Evolutionary conservation across 2,113 vertebrate species (phyloP), one percentile per base, ranked within the genome.

Genomic region (Marmota monax): DNA sequence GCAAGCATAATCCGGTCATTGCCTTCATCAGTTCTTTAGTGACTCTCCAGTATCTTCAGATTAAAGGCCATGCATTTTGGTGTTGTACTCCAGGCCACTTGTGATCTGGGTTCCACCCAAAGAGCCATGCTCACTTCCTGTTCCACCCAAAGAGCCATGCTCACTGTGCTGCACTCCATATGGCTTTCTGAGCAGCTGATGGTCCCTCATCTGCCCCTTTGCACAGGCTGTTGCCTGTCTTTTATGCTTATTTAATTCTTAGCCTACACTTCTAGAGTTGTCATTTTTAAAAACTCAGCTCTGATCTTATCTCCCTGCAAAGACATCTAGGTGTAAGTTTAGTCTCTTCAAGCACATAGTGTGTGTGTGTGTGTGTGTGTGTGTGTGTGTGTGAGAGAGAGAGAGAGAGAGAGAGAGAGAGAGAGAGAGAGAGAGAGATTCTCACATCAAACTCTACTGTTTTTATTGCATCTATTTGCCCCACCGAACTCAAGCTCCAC

Each of bases 111-210:
- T 17, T 87, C 25, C 45, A 34, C 67, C 7, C 5, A 0, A 10
- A 78, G 6, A 61, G 9, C 7, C 23, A 17, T 4, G 10, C 42
- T 61, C 20, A 23, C n/a, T 56, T 86, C 22, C 65, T 90, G 48
- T 4, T 79, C 12, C 22, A 10, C 67, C 7, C 5, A 0, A 10
- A 78, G 6, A 61, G 9, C 7, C 23, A 17, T 4, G 10, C 51
- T 61, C 20, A 23, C 11, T 29, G 16, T 3, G 0, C 42, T 67
- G 8, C 7, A 2, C 9, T 51, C 32, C 2, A 37, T 2, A 3
- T 12, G 16, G 29, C 12, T 80, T 27, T 48, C 37, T 70, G 73
- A 18, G 39, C 42, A 56, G 39, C 2, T 27, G 2, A 7, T 79
- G 34, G 1, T 1, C 4, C 5, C 4, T 53, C n/a, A 9, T 74